Conservation (phyloP, 2,113 vertebrate species). For the Galbula dea region DNA sequence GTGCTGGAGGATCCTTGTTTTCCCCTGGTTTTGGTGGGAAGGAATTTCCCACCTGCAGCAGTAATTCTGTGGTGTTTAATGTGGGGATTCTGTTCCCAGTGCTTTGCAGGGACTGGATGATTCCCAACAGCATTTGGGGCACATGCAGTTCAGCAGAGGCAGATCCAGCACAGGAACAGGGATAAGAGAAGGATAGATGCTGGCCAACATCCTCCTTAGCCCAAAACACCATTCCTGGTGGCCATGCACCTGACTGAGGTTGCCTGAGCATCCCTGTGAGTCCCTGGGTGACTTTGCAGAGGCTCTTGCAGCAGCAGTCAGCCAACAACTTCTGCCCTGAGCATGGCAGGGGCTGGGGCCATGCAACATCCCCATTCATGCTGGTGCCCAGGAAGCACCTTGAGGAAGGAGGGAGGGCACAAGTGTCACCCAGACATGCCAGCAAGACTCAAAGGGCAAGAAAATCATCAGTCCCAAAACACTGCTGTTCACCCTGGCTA, state of each 20-base stretch:
- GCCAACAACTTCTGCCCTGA: not conserved
- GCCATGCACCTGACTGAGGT: rapidly evolving
- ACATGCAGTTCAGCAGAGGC: not conserved
- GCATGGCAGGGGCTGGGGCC: rapidly evolving
- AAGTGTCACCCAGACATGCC: not conserved
- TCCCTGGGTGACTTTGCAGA: not conserved
- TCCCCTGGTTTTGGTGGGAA: not conserved
- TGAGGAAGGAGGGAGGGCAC: not conserved
- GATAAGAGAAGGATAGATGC: not conserved
- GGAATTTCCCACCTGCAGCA: not conserved
- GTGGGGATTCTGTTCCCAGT: not conserved
- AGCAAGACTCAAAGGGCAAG: not conserved
- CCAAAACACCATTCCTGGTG: not conserved
- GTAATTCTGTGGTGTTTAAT: not conserved
- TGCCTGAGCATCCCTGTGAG: not conserved
- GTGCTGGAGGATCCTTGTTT: not conserved
- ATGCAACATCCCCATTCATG: rapidly evolving
- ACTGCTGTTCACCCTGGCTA: not conserved
- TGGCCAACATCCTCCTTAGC: not conserved
- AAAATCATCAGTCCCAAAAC: not conserved
- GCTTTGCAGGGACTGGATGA: not conserved
- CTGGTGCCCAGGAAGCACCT: not conserved
- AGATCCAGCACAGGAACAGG: not conserved
- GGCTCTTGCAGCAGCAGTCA: not conserved
- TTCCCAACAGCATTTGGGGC: not conserved